Evolutionary conservation across 2,113 vertebrate species (phyloP).

Genomic region (Phaetusa simplex): DNA sequence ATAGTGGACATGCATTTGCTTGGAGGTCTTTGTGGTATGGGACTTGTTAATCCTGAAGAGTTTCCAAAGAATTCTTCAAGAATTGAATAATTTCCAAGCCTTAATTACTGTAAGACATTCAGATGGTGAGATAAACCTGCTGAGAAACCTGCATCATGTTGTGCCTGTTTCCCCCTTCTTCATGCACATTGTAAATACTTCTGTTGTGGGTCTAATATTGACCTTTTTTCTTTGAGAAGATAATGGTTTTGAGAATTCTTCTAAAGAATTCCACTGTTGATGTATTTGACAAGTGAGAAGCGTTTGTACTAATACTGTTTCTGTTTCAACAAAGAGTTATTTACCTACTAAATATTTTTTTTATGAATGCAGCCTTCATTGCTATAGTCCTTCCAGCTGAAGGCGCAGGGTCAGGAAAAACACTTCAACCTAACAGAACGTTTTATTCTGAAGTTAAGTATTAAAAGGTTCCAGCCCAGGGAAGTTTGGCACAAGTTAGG

Average conservation of each 20-base stretch:
- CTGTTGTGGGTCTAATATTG: not conserved
- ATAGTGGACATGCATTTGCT: not conserved
- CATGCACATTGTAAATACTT: not conserved
- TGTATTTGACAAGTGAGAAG: not conserved
- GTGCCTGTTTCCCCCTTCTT: not conserved
- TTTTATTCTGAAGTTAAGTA: constrained; percentile 4
- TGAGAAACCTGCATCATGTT: not conserved
- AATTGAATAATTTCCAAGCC: not conserved
- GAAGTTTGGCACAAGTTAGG: not conserved
- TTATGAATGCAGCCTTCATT: constrained; percentile 11
- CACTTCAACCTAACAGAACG: not conserved
- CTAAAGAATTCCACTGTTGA: not conserved
- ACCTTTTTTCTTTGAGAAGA: not conserved
- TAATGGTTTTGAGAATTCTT: not conserved
- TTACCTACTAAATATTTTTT: not conserved
- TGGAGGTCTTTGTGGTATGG: not conserved
- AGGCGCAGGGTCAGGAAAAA: not conserved
- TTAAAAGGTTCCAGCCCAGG: not conserved
- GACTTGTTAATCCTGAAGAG: not conserved
- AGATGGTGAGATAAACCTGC: not conserved
- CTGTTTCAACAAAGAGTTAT: not conserved
- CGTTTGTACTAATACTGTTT: not conserved
- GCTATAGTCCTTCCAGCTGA: not conserved
- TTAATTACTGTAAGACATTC: not conserved
- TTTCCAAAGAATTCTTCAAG: no score